Percentiles rank a stretch among this genome's conserved stretches.
Evolutionary conservation across 2,888 invertebrate species (phyloP).

Genomic region (Syritta pipiens): DNA sequence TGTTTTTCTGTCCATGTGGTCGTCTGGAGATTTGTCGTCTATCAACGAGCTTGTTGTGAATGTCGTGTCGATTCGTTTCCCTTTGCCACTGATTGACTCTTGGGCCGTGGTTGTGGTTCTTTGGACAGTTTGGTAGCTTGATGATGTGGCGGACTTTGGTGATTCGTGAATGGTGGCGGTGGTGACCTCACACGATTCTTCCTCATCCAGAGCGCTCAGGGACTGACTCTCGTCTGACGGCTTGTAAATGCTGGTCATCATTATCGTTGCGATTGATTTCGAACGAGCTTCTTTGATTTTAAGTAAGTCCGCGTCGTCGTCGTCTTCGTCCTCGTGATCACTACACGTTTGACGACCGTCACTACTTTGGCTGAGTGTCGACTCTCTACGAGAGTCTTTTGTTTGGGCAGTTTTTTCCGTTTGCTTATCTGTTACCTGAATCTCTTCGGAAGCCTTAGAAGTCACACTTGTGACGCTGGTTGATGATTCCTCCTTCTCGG

Average conservation of each 20-base stretch:
- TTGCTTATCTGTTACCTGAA: neutral
- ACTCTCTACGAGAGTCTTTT: conserved; percentile 72
- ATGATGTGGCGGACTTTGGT: conserved; percentile 36
- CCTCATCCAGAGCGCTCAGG: conserved; percentile 73
- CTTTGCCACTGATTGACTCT: conserved; percentile 38
- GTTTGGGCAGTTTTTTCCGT: conserved; percentile 3
- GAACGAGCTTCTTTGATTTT: conserved; percentile 78
- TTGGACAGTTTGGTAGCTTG: conserved; percentile 17
- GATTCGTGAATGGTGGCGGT: conserved; percentile 40
- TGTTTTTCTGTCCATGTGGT: conserved; percentile 79
- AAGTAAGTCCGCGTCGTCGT: conserved; percentile 69
- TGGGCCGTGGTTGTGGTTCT: conserved; percentile 6
- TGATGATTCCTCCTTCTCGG: conserved; percentile 35
- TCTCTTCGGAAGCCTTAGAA: conserved; percentile 16
- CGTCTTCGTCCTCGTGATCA: conserved; percentile 76
- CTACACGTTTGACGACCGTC: conserved; percentile 75
- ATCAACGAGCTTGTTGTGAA: conserved; percentile 1
- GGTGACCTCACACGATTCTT: conserved; percentile 71
- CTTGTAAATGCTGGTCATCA: conserved; percentile 79
- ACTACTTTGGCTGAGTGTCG: conserved; percentile 74
- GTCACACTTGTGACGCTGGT: conserved; percentile 1
- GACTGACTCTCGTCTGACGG: conserved; percentile 75
- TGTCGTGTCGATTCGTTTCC: conserved; percentile 11
- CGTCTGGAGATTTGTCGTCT: conserved; percentile 61
- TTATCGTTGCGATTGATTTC: conserved; percentile 79